phyloP scores from a whole-genome alignment of 2,888 invertebrate species.

The Lissonota sp. region DNA sequence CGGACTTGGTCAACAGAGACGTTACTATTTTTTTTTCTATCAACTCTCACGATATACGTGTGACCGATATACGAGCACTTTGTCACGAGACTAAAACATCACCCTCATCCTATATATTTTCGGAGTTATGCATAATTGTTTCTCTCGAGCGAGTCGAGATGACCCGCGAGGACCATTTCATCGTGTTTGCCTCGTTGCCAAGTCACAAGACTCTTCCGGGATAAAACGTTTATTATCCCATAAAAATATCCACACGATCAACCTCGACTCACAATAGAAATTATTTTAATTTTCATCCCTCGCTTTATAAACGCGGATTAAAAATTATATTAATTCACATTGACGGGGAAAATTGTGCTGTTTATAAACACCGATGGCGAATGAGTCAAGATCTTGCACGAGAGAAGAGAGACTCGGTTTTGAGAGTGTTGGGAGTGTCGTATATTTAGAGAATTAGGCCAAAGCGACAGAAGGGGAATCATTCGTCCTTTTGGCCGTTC shows the following conservation, averaged over 20 bases:
- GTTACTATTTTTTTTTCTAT: background rate
- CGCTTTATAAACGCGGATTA: background rate
- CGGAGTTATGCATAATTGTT: slow-evolving; percentile 66
- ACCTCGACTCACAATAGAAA: too few species aligned
- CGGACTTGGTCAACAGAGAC: slow-evolving; percentile 29
- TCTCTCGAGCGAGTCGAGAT: slow-evolving; percentile 45
- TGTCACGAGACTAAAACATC: slow-evolving; percentile 9
- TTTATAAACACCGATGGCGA: slow-evolving; percentile 79
- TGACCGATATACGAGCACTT: background rate
- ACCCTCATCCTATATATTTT: slow-evolving; percentile 57
- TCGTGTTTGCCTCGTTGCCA: slow-evolving; percentile 59
- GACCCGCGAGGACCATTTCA: slow-evolving; percentile 52
- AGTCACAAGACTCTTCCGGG: slow-evolving; percentile 62
- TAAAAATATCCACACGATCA: background rate
- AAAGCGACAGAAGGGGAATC: slow-evolving; percentile 70
- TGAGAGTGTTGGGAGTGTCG: slow-evolving; percentile 71
- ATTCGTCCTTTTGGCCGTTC: slow-evolving; percentile 64
- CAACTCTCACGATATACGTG: too few species aligned
- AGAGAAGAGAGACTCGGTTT: slow-evolving; percentile 66
- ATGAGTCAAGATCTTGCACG: slow-evolving; percentile 79
- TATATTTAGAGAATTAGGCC: slow-evolving; percentile 82
- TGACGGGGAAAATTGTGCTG: slow-evolving; percentile 69
- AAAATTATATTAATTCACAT: slow-evolving; percentile 50
- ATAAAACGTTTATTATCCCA: slow-evolving; percentile 35
- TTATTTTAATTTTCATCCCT: too few species aligned